Evolutionary conservation across 1,140 invertebrate genomes (phyloP).

Genomic region (Ceratosolen solmsi): DNA sequence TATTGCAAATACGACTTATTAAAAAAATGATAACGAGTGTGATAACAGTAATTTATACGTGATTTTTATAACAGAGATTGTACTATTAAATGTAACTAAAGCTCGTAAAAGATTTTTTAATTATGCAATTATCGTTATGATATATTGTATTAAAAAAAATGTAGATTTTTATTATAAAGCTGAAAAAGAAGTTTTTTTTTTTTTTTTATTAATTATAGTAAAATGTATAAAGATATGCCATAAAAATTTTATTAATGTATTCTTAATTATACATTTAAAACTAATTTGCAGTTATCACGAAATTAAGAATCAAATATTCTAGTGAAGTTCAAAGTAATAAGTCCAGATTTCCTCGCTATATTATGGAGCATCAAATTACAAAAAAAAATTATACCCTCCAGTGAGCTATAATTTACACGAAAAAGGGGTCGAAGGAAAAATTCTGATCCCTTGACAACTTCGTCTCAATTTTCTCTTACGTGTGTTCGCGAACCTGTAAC

Average conservation of each 20-base stretch:
- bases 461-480: conserved; percentile 29
- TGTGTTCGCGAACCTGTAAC: not conserved
- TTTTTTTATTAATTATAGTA: not conserved
- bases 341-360: conserved; percentile 1
- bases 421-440: conserved; percentile 25
- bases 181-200: too few relatives aligned
- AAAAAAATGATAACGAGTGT: too few relatives aligned
- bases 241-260: not conserved
- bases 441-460: conserved; percentile 43
- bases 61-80: too few relatives aligned
- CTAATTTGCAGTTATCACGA: not conserved
- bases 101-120: too few relatives aligned
- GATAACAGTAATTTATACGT: too few relatives aligned
- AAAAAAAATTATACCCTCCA: conserved; percentile 12
- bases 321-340: not conserved
- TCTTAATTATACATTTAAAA: not conserved
- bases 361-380: not conserved
- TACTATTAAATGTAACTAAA: too few relatives aligned
- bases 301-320: not conserved
- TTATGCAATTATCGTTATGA: too few relatives aligned
- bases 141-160: too few relatives aligned
- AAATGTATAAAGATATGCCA: not conserved
- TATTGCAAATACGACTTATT: too few relatives aligned
- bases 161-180: too few relatives aligned
- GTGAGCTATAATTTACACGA: conserved; percentile 11